Evolutionary conservation across 2,113 vertebrate genomes (phyloP), one percentile per base, ranked within the genome.

Genomic region (Colinus virginianus): DNA sequence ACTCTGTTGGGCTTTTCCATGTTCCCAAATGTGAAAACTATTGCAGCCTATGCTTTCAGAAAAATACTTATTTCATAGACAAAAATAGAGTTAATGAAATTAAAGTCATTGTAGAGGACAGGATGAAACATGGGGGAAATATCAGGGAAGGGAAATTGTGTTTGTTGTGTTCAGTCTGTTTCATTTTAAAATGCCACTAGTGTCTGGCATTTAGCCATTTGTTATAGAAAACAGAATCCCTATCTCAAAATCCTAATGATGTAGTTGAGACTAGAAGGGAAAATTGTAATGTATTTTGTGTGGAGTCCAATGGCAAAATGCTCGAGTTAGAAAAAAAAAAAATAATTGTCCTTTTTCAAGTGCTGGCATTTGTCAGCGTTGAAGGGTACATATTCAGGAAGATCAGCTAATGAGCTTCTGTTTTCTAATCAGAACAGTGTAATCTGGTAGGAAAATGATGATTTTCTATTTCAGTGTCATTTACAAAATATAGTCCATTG

Each of bases 221-320:
- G 67, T 92, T 94, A 90, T 64, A 92, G 87, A 93, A 94, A 96
- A 95, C 94, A 93, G 91, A 94, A 92, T 92, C 70, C 70, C 78
- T 77, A 75, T 56, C 78, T 93, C 66, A 66, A 48, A 95, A 75
- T 92, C 67, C 59, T 94, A 94, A 95, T 93, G 95, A 95, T 93
- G 55, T 93, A 82, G 78, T 89, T 92, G 84, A 92, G 71, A 95
- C 93, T 92, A 94, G 84, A 96, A 79, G 87, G 38, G 71, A 82
- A 96, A 93, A 94, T 95, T 87, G 87, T 92, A 93, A 95, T 96
- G 96, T 92, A 90, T 94, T 96, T 94, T 87, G 49, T 87, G 68
- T 93, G 80, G 93, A 92, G 91, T 93, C 92, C 94, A 96, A 93
- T 95, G 84, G 89, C 87, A 4, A 92, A 94, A 96, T 77, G 42